Conservation (phyloP, 2,888 invertebrate species). For the Calliscelio sp. region DNA sequence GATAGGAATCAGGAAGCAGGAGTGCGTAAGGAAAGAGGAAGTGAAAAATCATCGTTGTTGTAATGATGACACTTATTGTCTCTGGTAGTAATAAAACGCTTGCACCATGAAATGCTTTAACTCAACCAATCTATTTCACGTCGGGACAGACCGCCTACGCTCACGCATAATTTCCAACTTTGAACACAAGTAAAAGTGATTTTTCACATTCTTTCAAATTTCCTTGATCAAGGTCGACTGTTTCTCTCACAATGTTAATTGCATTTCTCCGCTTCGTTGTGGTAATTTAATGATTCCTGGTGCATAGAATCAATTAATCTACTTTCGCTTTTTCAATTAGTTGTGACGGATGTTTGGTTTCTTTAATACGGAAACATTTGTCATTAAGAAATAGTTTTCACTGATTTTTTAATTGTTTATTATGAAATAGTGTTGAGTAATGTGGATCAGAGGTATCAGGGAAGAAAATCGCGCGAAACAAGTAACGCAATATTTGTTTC, state of each 20-base stretch:
- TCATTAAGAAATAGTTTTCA: slow-evolving; percentile 42
- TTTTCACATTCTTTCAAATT: slow-evolving; percentile 8
- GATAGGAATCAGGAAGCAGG: slow-evolving; percentile 64
- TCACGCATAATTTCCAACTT: background rate
- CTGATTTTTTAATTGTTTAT: slow-evolving; percentile 48
- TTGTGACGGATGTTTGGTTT: slow-evolving; percentile 23
- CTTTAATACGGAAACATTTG: slow-evolving; percentile 30
- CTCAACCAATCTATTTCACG: slow-evolving; percentile 34
- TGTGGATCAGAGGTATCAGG: slow-evolving; percentile 10
- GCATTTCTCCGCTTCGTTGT: slow-evolving; percentile 25
- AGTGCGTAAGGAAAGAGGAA: slow-evolving; percentile 57
- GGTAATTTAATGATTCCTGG: slow-evolving; percentile 20
- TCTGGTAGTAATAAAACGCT: slow-evolving; percentile 50
- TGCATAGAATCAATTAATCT: slow-evolving; percentile 51
- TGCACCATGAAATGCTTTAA: slow-evolving; percentile 28
- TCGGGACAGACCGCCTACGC: slow-evolving; percentile 1
- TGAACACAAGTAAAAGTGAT: slow-evolving; percentile 29
- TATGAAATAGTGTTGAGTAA: slow-evolving; percentile 62
- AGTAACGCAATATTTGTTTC: slow-evolving; percentile 73
- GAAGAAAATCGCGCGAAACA: slow-evolving; percentile 68
- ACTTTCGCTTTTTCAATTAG: slow-evolving; percentile 45
- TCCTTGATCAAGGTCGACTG: slow-evolving; percentile 12
- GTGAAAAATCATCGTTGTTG: slow-evolving; percentile 54
- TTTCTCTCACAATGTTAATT: slow-evolving; percentile 23
- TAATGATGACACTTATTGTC: slow-evolving; percentile 65